Evolutionary conservation across 2,113 vertebrate species (phyloP).

Genomic region (Acanthisitta chloris): DNA sequence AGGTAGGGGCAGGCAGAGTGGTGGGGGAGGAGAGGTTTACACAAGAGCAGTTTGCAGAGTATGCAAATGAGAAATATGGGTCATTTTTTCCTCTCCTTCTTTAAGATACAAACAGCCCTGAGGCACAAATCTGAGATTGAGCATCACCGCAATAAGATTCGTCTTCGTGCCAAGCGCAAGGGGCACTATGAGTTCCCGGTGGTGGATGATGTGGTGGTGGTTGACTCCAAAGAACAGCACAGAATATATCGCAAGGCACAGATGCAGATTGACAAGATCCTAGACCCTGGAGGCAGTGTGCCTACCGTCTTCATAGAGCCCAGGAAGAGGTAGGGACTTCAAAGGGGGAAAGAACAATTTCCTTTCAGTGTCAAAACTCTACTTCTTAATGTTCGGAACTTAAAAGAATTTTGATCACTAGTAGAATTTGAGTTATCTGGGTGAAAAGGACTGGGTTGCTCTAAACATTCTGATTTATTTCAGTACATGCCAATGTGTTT

Average conservation of each 20-base stretch:
- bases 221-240: constrained; percentile 87
- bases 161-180: constrained; percentile 93
- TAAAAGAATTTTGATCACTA: background rate
- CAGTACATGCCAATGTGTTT: background rate
- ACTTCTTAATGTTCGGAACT: background rate
- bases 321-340: constrained; percentile 81
- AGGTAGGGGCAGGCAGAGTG: background rate
- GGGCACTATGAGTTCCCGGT: constrained; percentile 96
- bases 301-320: constrained; percentile 88
- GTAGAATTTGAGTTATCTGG: background rate
- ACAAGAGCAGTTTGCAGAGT: background rate
- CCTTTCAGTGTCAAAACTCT: background rate
- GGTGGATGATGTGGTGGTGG: constrained; percentile 86
- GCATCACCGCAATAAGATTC: constrained; percentile 97
- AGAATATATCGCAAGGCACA: constrained; percentile 92
- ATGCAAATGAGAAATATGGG: background rate
- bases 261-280: constrained; percentile 96
- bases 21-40: background rate
- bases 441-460: background rate
- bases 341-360: background rate
- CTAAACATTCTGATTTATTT: background rate
- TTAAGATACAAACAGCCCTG: constrained; percentile 90
- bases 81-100: background rate
- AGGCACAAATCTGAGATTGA: constrained; percentile 98
- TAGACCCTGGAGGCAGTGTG: constrained; percentile 85